These are phyloP conservation scores for Pseudochirops cupreus DNA, from an alignment of 2,797 vertebrate species.

Conservation along the genomic window DNA sequence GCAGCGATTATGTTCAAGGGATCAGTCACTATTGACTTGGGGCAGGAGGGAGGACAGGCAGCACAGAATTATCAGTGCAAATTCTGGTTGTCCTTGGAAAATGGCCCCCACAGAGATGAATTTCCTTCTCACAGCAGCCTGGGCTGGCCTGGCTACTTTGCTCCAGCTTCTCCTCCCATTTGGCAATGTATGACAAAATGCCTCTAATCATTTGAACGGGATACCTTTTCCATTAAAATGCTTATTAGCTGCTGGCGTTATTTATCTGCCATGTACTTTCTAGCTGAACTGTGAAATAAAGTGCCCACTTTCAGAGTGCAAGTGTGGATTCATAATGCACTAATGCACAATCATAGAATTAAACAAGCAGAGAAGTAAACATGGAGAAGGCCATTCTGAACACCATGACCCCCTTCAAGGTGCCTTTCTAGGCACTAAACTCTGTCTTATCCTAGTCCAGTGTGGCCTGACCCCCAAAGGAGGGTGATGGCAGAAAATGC, in stretches of 20 bases:
- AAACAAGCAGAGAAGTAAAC: not conserved
- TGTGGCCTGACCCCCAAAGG: not conserved
- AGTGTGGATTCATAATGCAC: accelerated
- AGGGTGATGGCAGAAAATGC: too few species aligned
- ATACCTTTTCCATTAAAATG: not conserved
- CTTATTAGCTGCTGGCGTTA: not conserved
- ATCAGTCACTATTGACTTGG: not conserved
- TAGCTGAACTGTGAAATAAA: not conserved
- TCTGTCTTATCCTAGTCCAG: not conserved
- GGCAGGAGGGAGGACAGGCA: not conserved
- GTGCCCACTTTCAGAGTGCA: not conserved
- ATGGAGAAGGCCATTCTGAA: not conserved
- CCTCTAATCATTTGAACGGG: not conserved
- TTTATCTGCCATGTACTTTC: not conserved
- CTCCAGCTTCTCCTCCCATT: not conserved
- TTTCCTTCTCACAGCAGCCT: not conserved
- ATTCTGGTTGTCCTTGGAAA: not conserved
- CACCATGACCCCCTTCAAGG: not conserved
- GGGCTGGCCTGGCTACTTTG: not conserved
- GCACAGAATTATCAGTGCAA: not conserved
- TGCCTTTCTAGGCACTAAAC: not conserved
- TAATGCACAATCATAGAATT: not conserved
- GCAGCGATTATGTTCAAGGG: not conserved
- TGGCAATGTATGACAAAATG: not conserved
- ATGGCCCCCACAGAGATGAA: not conserved